These are phyloP conservation scores for Choloepus hoffmanni DNA, from an alignment of 2,113 vertebrate genomes.

Conservation along the genomic window DNA sequence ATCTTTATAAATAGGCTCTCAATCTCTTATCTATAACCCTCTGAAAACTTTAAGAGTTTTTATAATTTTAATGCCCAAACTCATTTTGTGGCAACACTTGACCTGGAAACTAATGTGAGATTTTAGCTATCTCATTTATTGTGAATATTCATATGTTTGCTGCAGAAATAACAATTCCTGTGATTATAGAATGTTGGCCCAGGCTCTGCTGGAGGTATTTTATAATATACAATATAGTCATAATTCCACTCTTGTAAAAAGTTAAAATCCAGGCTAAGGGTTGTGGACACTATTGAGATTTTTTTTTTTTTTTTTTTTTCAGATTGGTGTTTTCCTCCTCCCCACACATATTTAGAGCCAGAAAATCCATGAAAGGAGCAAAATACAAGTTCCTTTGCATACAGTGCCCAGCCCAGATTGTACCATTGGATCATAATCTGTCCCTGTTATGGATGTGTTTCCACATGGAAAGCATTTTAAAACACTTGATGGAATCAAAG, in stretches of 20 bases:
- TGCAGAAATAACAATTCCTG: background rate
- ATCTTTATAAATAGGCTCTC: background rate
- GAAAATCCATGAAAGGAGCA: background rate
- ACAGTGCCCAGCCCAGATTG: background rate
- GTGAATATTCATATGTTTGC: background rate
- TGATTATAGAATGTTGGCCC: background rate
- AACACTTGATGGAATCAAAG: background rate
- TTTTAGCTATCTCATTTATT: background rate
- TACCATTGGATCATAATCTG: background rate
- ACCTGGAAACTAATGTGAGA: background rate
- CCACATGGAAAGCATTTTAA: background rate
- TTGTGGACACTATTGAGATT: background rate
- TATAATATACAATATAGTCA: background rate
- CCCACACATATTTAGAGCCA: background rate
- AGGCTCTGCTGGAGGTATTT: background rate
- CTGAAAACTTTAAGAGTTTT: constrained; percentile 22
- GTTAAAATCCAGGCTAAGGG: background rate
- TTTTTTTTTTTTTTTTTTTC: background rate
- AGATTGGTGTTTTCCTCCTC: background rate
- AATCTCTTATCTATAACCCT: background rate
- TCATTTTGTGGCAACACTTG: constrained; percentile 24
- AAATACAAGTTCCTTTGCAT: background rate
- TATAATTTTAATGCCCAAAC: background rate
- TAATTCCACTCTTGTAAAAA: background rate
- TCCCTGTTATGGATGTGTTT: background rate